Base-by-base conservation (phyloP, 2,797 vertebrate species). In the Dendrocincla tyrannina region DNA sequence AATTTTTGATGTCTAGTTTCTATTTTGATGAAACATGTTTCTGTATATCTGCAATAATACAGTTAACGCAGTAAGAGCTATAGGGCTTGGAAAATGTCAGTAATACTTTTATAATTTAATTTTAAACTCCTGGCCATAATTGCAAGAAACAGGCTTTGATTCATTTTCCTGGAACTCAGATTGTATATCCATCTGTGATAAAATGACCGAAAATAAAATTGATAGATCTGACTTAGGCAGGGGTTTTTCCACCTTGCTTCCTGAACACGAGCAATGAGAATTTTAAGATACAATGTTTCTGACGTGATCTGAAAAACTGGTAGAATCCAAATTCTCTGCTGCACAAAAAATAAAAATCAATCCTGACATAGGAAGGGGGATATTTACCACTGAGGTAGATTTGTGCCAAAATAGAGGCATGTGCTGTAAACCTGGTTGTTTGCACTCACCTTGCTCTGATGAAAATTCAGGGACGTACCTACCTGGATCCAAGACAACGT, bases 1-100 rank as follows among this genome's bases (percentile, higher is more conserved):
- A 78, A 91, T 88, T 92, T 93, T 93, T 89, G 69, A 88, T 92
- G 49, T 14, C 60, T 96, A 47, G 13, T 74, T 91, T 89, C 64
- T 92, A 27, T 93, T 94, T 13, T 58, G 41, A 79, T 53, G 46
- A 83, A 91, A 96, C 79, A 5, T 63, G 15, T 72, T 96, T 89
- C 70, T 85, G 80, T 83, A 24, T 59, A 66, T 77, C 74, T 78
- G 30, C 80, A 58, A 46, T 64, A 79, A 67, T 63, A 53, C 6
- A 50, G 19, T 44, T 83, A 64, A 92, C 87, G 18, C 23, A 75
- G 37, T 14, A 69, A 94, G 52, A 80, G 35, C 50, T 85, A 22
- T 42, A 72, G 22, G 30, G 9, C 39, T 75, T n/a, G 35, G 39
- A 82, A 92, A 89, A 70, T 62, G 20, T 58, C 49, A 68, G 39